phyloP scores from a whole-genome alignment of 2,888 invertebrate genomes.

The Cyrtodaria siliqua region DNA sequence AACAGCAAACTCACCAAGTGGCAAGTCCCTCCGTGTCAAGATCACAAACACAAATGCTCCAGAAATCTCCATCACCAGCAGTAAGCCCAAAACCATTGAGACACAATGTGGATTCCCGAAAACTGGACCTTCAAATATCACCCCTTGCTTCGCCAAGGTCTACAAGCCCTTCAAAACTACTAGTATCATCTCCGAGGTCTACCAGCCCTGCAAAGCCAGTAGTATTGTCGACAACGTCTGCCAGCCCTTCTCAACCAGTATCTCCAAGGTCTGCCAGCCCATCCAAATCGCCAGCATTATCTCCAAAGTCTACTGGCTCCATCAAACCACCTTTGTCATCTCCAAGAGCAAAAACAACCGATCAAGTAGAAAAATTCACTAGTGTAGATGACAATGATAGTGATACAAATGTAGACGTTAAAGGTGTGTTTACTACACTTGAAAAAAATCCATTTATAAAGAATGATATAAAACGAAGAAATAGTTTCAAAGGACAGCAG shows the following conservation, averaged over 20 bases:
- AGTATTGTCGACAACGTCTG: too few relatives aligned
- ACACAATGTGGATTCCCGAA: background rate
- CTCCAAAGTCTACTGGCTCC: constrained; percentile 5
- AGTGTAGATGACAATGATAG: background rate
- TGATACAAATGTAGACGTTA: constrained; percentile 36
- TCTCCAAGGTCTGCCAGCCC: background rate
- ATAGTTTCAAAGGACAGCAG: constrained; percentile 40
- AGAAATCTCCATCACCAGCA: constrained; percentile 22
- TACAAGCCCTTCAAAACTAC: too few relatives aligned
- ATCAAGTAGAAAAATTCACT: background rate
- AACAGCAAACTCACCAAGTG: background rate
- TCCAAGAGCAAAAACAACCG: constrained; percentile 4
- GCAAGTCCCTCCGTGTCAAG: too few relatives aligned
- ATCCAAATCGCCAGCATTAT: constrained; percentile 2
- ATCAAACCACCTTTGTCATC: constrained; percentile 17
- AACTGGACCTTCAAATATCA: background rate
- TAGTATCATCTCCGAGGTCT: too few relatives aligned
- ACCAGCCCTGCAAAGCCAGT: too few relatives aligned
- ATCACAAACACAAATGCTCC: background rate
- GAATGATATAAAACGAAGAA: constrained; percentile 56
- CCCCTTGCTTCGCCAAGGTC: too few relatives aligned
- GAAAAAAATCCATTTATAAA: constrained; percentile 67
- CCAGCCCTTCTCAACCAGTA: too few relatives aligned
- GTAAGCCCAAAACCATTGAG: constrained; percentile 30
- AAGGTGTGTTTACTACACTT: constrained; percentile 57